Evolutionary conservation across 2,113 vertebrate genomes (phyloP), one percentile per base, ranked within the genome.

Genomic region (Amphiprion percula): DNA sequence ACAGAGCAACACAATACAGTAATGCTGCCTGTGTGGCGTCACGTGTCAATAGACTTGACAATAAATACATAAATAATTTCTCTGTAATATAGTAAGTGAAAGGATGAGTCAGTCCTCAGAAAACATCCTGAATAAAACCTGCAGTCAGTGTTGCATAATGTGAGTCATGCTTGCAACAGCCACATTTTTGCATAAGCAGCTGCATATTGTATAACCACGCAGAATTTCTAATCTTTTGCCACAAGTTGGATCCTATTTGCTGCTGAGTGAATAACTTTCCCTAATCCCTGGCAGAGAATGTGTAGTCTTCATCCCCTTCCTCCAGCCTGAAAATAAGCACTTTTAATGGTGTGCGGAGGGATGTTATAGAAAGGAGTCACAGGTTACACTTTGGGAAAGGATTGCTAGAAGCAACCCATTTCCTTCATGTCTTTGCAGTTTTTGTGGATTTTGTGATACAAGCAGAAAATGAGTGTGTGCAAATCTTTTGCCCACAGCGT

Each of bases 401-500:
- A n/a, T 44, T 19, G 6, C 17, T 53, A 9, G 28, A 2, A 59
- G 53, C 37, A 14, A 14, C 30, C 41, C 2, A 24, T 53, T 4
- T 5, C 28, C 1, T n/a, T 46, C 5, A 33, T 59, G 37, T 70
- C 49, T 8, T 9, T 19, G 17, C 17, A 49, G 12, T 12, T 28
- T 28, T 44, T 28, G 5, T 6, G 7, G 19, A 46, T 23, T 70
- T 19, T 71, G 19, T 17, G 24, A 17, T 53, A 8, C 44, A 41
- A 23, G 41, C 61, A 33, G 4, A 16, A 41, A 67, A 39, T 21
- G 28, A 46, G 11, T 10, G 2, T 30, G 53, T 10, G 28, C 26
- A 15, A 46, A 21, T 69, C 1, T 67, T 65, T 69, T 28, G 7
- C 56, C 75, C 33, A 58, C 93, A 99, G 98, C 94, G 98, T 24